Evolutionary conservation across 2,113 vertebrate species (phyloP).

Genomic region (Ibidorhyncha struthersii): DNA sequence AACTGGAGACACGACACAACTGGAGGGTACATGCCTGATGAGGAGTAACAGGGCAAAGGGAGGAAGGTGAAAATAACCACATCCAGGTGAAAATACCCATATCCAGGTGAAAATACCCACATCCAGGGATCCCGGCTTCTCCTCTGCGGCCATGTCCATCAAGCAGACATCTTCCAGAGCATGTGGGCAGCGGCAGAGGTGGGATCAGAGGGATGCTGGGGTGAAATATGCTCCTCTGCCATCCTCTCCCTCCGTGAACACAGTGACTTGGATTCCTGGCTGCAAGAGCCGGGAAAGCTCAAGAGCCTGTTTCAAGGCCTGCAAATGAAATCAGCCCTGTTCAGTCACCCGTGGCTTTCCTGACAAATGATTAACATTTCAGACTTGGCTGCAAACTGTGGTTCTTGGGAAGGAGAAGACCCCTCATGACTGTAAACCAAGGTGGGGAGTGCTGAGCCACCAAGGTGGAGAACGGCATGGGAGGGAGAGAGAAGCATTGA

Average conservation of each 20-base stretch:
- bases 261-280: background rate
- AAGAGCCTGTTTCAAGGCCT: background rate
- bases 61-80: background rate
- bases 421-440: background rate
- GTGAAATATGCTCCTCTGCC: accelerated
- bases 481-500: background rate
- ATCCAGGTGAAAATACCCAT: background rate
- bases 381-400: background rate
- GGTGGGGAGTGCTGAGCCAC: background rate
- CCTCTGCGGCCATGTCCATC: background rate
- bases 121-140: background rate
- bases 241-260: accelerated
- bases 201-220: background rate
- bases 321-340: background rate
- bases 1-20: background rate
- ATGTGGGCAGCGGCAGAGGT: background rate
- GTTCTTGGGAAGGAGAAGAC: background rate
- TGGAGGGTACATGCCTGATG: background rate
- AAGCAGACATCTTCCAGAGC: background rate
- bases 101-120: background rate
- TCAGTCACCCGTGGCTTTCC: background rate
- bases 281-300: background rate
- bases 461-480: background rate
- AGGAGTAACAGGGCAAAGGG: background rate
- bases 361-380: background rate